phyloP scores from a whole-genome alignment of 2,888 invertebrate species.

The Lasioglossum calceatum region DNA sequence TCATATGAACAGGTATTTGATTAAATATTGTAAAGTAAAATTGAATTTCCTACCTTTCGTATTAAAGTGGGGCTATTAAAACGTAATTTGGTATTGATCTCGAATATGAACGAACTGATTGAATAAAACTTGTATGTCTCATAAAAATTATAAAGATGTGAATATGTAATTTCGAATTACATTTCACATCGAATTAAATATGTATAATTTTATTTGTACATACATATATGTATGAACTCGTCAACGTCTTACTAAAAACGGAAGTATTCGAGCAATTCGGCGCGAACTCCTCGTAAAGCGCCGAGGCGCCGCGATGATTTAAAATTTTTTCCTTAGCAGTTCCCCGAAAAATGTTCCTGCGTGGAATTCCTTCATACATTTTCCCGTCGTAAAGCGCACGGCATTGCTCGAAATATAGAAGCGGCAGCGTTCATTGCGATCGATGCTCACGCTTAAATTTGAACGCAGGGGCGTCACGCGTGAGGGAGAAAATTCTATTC shows the following conservation, averaged over 20 bases:
- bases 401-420: background rate
- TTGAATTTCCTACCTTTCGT: too few species aligned
- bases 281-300: constrained; percentile 6
- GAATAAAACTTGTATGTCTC: too few species aligned
- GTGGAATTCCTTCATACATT: background rate
- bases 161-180: too few species aligned
- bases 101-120: too few species aligned
- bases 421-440: background rate
- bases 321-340: constrained; percentile 3
- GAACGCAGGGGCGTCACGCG: background rate
- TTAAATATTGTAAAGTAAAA: too few species aligned
- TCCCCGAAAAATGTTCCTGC: constrained; percentile 6
- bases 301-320: background rate
- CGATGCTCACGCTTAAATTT: background rate
- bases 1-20: too few species aligned
- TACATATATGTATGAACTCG: background rate
- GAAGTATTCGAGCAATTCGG: background rate
- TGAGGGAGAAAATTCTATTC: background rate
- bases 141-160: too few species aligned
- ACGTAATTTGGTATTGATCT: too few species aligned
- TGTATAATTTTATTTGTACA: too few species aligned
- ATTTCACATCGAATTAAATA: too few species aligned
- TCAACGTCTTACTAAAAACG: constrained; percentile 8
- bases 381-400: background rate
- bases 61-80: too few species aligned